Conservation (phyloP, 2,888 invertebrate species). For the Congeria kusceri region DNA sequence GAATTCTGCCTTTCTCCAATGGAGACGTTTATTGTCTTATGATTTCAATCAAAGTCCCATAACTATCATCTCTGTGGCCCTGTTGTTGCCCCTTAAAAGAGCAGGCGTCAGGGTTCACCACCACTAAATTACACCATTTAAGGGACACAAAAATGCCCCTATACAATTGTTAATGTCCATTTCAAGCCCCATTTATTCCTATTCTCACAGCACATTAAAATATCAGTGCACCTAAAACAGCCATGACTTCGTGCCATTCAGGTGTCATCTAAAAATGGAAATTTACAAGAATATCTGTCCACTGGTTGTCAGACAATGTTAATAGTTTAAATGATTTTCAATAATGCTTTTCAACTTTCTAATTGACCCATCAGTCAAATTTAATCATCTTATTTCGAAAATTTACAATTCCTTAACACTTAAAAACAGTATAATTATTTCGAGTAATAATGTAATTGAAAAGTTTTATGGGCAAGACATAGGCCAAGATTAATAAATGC, state of each 20-base stretch:
- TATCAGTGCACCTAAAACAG: conserved; percentile 44
- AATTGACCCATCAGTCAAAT: too few relatives aligned
- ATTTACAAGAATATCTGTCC: conserved; percentile 49
- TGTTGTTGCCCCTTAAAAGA: conserved; percentile 58
- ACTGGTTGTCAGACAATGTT: conserved; percentile 40
- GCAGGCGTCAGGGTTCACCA: conserved; percentile 54
- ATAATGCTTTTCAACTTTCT: too few relatives aligned
- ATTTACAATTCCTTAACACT: too few relatives aligned
- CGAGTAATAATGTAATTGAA: too few relatives aligned
- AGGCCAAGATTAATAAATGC: too few relatives aligned
- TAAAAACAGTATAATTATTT: too few relatives aligned
- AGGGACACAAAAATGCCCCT: conserved; percentile 36
- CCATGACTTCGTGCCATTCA: conserved; percentile 33
- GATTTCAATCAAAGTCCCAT: conserved; percentile 67
- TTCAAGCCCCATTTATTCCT: conserved; percentile 58
- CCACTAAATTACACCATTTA: conserved; percentile 42
- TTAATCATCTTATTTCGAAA: too few relatives aligned
- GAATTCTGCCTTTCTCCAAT: conserved; percentile 48
- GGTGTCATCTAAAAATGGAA: conserved; percentile 47
- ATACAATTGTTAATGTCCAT: conserved; percentile 48
- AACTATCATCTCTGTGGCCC: conserved; percentile 48
- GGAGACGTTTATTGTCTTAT: conserved; percentile 65
- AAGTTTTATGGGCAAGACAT: too few relatives aligned
- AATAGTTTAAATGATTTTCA: conserved; percentile 21
- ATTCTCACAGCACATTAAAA: conserved; percentile 54